phyloP scores from a whole-genome alignment of 2,888 invertebrate species.

The Antheraea assamensis region DNA sequence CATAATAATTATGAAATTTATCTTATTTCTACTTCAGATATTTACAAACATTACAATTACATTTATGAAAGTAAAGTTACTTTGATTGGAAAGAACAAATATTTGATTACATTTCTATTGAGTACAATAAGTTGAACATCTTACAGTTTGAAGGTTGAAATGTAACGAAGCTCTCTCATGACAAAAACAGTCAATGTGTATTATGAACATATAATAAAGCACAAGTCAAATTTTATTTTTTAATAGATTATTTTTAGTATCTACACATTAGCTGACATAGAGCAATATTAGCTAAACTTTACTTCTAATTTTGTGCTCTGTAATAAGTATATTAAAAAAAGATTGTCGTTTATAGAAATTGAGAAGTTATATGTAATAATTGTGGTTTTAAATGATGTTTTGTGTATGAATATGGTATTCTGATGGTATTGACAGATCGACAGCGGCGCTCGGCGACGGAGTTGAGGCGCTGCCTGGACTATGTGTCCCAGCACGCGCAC shows the following conservation, averaged over 20 bases:
- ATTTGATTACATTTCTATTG: neutral
- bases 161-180: neutral
- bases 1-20: neutral
- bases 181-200: neutral
- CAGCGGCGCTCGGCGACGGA: conserved; percentile 72
- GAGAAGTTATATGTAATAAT: too few relatives aligned
- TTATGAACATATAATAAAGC: neutral
- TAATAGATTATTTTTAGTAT: too few relatives aligned
- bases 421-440: conserved; percentile 51
- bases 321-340: too few relatives aligned
- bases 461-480: conserved; percentile 75
- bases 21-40: neutral
- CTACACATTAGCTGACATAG: too few relatives aligned
- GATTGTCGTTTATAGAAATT: too few relatives aligned
- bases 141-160: neutral
- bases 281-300: neutral
- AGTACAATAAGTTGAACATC: neutral
- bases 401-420: neutral
- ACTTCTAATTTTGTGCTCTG: neutral
- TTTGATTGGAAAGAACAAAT: neutral
- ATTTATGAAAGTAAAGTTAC: neutral
- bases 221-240: too few relatives aligned
- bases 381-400: neutral
- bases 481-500: conserved; percentile 75
- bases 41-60: neutral